These are phyloP conservation scores for Piprites chloris DNA, from an alignment of 2,113 vertebrate genomes.

Conservation along the genomic window DNA sequence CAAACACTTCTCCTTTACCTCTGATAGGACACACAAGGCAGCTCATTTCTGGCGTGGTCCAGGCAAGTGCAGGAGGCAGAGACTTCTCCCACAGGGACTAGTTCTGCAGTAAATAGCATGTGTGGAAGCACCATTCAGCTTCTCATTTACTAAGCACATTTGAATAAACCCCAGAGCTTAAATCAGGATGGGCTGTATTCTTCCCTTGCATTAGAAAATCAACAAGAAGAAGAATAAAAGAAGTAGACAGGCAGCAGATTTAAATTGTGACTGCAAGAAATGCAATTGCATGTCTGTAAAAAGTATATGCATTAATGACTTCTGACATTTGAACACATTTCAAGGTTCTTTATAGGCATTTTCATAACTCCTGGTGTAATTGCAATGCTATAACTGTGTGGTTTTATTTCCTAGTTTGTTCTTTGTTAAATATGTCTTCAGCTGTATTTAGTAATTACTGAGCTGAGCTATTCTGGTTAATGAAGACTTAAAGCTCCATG, in stretches of 20 bases:
- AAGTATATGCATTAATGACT: neutral
- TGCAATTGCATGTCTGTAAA: neutral
- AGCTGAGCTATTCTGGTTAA: neutral
- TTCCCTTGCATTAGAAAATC: neutral
- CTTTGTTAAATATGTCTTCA: neutral
- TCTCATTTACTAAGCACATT: neutral
- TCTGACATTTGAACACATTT: neutral
- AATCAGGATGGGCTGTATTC: neutral
- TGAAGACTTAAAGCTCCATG: neutral
- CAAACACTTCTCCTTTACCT: neutral
- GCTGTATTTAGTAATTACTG: constrained; percentile 16
- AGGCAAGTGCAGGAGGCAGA: neutral
- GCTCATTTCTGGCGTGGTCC: neutral
- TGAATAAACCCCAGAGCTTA: neutral
- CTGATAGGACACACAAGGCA: neutral
- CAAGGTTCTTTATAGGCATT: neutral
- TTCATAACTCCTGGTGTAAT: neutral
- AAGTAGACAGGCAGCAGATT: neutral
- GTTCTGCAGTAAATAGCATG: neutral
- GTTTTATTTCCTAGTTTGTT: neutral
- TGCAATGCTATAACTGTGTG: neutral
- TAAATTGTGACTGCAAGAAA: neutral
- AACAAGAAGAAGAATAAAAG: neutral
- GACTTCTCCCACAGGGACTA: neutral
- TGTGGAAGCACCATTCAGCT: neutral